Base-by-base conservation (phyloP, 2,888 invertebrate species). In the Omphaloscelis lunosa region DNA sequence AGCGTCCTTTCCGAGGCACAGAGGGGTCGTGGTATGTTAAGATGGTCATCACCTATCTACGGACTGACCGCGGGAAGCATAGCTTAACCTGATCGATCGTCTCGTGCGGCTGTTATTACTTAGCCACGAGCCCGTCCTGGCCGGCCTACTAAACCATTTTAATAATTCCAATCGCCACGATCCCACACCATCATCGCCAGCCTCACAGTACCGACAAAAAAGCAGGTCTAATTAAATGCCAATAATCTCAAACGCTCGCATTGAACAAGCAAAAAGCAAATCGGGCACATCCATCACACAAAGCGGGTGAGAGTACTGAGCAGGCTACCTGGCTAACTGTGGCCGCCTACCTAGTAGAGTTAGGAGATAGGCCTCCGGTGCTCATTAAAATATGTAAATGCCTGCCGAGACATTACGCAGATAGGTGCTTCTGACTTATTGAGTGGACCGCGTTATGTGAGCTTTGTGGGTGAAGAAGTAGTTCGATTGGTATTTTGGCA, bases 321-420 rank as follows among this genome's bases (percentile, higher is more conserved):
- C 88, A 79, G 86, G 87, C 84, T 89, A 85, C 84, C 88, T 80
- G 85, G 88, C 83, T 89, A 86, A 84, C 85, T 86, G 82, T 69
- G 83, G 58, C 79, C 79, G 87, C 88, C 89, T 88, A 88, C 80
- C 68, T 82, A 80, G 89, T 89, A 88, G 86, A 84, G 88, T 85
- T 86, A 85, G 88, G 90, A 94, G 96, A 96, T 96, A 96, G 95
- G 93, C 93, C 92, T 89, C 89, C 91, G 89, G 92, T 91, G 94
- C 96, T 96, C 96, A 96, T 96, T 96, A 96, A 96, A 96, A 96
- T 96, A 96, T 96, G 96, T 96, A 96, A 96, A 96, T 96, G 94
- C 91, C 88, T 89, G 90, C 92, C 88, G 93, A 95, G 96, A 95
- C 96, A 96, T 96, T 96, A 96, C 96, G 95, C 93, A 96, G 96